Conservation (phyloP, 2,797 vertebrate genomes). For the Simalia tracyae region DNA sequence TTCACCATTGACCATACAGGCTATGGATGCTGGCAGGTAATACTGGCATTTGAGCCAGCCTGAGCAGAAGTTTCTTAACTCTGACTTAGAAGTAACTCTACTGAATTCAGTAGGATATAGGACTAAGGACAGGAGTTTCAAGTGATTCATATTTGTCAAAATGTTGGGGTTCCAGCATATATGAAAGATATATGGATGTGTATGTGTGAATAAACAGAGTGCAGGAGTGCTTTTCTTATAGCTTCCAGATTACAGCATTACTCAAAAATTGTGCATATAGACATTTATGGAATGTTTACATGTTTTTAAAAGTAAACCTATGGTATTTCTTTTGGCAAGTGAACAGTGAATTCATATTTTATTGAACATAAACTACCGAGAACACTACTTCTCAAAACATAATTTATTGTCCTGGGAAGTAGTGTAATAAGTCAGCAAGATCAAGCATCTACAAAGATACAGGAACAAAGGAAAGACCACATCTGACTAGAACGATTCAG, state of each 20-base stretch:
- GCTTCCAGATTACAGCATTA: conserved; percentile 20
- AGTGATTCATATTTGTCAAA: neutral
- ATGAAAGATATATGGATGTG: neutral
- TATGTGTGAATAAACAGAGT: neutral
- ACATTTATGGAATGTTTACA: conserved; percentile 23
- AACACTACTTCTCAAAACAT: too few species aligned
- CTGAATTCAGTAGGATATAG: neutral
- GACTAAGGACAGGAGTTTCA: neutral
- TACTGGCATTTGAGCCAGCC: neutral
- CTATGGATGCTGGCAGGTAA: neutral
- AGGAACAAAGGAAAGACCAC: neutral
- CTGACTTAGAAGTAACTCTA: neutral
- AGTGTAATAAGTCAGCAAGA: neutral
- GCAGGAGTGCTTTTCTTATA: conserved; percentile 5
- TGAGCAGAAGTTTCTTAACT: neutral
- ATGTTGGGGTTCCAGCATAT: neutral
- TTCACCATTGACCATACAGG: neutral
- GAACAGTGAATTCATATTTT: neutral
- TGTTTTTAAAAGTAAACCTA: neutral
- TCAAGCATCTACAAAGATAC: neutral
- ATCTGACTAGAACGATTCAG: neutral
- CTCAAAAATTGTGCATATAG: conserved; percentile 17
- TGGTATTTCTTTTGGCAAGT: neutral
- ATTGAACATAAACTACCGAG: too few species aligned
- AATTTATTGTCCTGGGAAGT: neutral